These are phyloP conservation scores for Drusus annulatus DNA, from an alignment of 1,140 invertebrate species.

Conservation along the genomic window DNA sequence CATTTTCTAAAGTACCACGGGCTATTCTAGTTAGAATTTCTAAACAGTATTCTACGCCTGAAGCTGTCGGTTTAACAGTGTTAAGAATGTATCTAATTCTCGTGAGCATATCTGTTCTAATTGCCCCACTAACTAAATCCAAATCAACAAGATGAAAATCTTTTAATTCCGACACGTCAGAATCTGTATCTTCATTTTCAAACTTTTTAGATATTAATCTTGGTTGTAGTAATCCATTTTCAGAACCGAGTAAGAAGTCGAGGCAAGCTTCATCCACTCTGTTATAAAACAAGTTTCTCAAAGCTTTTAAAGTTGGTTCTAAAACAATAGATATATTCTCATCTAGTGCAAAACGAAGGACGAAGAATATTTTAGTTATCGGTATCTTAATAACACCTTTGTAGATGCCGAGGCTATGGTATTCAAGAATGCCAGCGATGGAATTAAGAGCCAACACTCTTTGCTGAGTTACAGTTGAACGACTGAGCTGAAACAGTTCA, in stretches of 20 bases:
- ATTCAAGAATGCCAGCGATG: constrained; percentile 84
- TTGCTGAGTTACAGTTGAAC: constrained; percentile 83
- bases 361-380: constrained; percentile 81
- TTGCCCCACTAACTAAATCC: constrained; percentile 80
- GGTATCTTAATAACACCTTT: constrained; percentile 77
- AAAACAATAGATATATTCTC: constrained; percentile 83
- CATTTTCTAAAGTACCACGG: constrained; percentile 77
- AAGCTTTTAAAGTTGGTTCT: constrained; percentile 79
- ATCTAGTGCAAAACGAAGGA: constrained; percentile 89
- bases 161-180: constrained; percentile 80
- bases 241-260: constrained; percentile 79
- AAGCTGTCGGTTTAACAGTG: constrained; percentile 75
- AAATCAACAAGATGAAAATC: constrained; percentile 81
- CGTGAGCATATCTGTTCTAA: constrained; percentile 84
- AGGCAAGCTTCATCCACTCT: constrained; percentile 84
- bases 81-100: constrained; percentile 82
- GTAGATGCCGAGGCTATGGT: constrained; percentile 81
- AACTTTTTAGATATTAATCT: constrained; percentile 72
- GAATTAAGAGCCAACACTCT: constrained; percentile 84
- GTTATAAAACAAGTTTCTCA: constrained; percentile 82
- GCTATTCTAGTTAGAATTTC: constrained; percentile 81
- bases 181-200: constrained; percentile 72
- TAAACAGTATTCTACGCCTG: constrained; percentile 77
- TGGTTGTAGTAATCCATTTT: constrained; percentile 77
- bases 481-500: constrained; percentile 84